Evolutionary conservation across 2,888 invertebrate species (phyloP), one percentile per base, ranked within the genome.

Genomic region (Eupithecia exiguata): DNA sequence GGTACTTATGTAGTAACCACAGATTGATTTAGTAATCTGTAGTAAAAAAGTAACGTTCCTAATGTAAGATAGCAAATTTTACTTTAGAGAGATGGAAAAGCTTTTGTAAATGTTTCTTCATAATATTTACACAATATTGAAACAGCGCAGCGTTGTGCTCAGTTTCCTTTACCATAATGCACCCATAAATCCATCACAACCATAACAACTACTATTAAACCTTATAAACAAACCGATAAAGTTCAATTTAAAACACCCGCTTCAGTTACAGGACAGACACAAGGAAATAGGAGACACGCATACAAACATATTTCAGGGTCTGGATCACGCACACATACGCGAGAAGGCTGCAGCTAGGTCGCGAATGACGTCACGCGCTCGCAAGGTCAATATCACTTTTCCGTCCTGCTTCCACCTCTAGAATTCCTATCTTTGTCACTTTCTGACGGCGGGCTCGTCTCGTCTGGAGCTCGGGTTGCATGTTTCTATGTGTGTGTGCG

Each of bases 331-430:
- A 91, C 89, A 89, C 91, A 76, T 46, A 70, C 75, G 73, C 75
- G 85, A 87, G 86, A 88, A 90, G 77, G 91, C 89, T 94, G 93
- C 94, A 94, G 92, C 95, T 95, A 95, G 95, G 95, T 95, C 95
- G 95, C 87, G 86, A 89, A 92, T 95, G 95, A 95, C 95, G 95
- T 95, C 95, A 95, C 85, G 78, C 58, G 75, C 89, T 81, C 88
- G 92, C 94, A 94, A 94, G 94, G 94, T 94, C 94, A 94, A 94
- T 94, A 94, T 89, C 94, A 93, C 89, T 84, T 74, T 72, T 80
- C 82, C 79, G 78, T 80, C 74, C 87, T 85, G 81, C 74, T 92
- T 88, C 85, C 72, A 75, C 5, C 84, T 61, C 74, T 61, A 53
- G 65, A 46, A 16, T 12, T 49, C 36, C 61, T 77, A 83, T 30